Percentiles rank a stretch among this genome's conserved stretches.
These are phyloP conservation scores for Dasyprocta punctata DNA, from an alignment of 2,113 vertebrate genomes.

Conservation along the genomic window DNA sequence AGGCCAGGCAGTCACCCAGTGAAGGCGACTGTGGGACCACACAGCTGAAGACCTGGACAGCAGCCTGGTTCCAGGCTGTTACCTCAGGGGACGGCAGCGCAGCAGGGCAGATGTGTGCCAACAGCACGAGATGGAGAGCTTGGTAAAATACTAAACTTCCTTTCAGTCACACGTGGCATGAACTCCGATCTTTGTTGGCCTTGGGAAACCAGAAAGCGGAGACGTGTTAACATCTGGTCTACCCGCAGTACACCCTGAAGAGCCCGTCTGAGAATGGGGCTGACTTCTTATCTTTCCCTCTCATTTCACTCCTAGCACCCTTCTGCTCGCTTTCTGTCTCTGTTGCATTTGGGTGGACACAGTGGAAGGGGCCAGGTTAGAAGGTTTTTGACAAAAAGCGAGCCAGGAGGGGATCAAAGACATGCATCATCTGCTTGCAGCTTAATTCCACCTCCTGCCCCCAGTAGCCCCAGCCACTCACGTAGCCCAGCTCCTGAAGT, in stretches of 20 bases:
- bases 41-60: neutral
- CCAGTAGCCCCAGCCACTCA: neutral
- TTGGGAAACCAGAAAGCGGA: neutral
- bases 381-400: neutral
- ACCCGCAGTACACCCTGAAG: neutral
- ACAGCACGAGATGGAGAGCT: neutral
- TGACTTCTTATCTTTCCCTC: neutral
- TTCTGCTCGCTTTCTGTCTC: neutral
- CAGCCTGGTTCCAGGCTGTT: neutral
- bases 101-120: neutral
- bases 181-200: neutral
- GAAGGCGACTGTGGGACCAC: accelerated
- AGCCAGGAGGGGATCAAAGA: neutral
- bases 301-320: neutral
- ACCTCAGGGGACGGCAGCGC: neutral
- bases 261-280: neutral
- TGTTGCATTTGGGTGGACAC: neutral
- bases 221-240: neutral
- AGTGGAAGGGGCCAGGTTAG: neutral
- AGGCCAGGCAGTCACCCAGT: neutral
- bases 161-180: neutral
- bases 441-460: neutral
- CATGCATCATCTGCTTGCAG: neutral
- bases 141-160: neutral
- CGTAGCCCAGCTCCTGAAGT: neutral